phyloP scores from a whole-genome alignment of 2,888 invertebrate species.

The Drosophila testacea region DNA sequence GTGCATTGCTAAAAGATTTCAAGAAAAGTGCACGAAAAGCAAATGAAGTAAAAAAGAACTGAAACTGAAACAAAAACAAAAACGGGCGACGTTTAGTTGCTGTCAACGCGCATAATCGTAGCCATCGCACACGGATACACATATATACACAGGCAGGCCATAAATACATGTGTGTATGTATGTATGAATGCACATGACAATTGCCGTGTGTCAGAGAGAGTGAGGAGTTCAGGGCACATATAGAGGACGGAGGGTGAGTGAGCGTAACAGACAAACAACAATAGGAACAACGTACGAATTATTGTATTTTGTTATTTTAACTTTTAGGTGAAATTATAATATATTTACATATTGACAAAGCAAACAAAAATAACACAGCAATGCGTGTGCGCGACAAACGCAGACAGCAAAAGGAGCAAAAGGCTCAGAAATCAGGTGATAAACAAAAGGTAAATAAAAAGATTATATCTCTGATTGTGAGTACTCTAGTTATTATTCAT shows the following conservation, averaged over 20 bases:
- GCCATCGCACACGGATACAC: conserved; percentile 60
- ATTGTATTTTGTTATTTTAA: conserved; percentile 13
- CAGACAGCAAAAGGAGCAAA: conserved; percentile 53
- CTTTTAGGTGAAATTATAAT: conserved; percentile 26
- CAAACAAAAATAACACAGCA: conserved; percentile 21
- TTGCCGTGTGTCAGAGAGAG: conserved; percentile 33
- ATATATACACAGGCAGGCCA: conserved; percentile 10
- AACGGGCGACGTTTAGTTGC: conserved; percentile 49
- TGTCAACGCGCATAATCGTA: conserved; percentile 76
- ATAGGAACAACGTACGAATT: conserved; percentile 33
- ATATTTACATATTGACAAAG: conserved; percentile 11
- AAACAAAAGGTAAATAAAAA: conserved; percentile 23
- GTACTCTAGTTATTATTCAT: neutral
- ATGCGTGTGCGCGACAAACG: conserved; percentile 74
- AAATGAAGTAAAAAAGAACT: conserved; percentile 13
- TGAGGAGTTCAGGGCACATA: conserved; percentile 17
- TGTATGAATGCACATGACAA: conserved; percentile 28
- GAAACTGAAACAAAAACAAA: conserved; percentile 3
- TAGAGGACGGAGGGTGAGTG: conserved; percentile 40
- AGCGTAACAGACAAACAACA: conserved; percentile 43
- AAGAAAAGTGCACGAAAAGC: conserved; percentile 17
- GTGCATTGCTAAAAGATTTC: conserved; percentile 10
- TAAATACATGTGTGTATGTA: conserved; percentile 8
- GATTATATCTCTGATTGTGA: neutral
- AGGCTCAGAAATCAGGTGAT: conserved; percentile 49